Conservation (phyloP, 2,797 vertebrate genomes). For the Peromyscus melanophrys region DNA sequence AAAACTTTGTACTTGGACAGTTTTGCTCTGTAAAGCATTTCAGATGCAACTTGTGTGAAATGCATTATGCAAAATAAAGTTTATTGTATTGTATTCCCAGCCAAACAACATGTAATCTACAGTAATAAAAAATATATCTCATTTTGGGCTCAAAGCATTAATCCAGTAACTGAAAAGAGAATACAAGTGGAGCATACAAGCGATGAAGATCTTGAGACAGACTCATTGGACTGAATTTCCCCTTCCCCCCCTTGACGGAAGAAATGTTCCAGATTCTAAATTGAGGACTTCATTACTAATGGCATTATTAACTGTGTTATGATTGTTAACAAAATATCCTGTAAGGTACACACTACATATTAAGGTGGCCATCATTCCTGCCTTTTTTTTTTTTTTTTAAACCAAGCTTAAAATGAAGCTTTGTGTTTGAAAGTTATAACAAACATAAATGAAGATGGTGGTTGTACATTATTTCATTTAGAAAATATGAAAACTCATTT, state of each 20-base stretch:
- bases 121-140: conserved; percentile 88
- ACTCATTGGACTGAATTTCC: conserved; percentile 86
- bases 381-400: conserved; percentile 66
- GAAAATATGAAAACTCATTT: conserved; percentile 81
- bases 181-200: conserved; percentile 86
- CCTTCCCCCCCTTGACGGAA: conserved; percentile 83
- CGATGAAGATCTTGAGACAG: conserved; percentile 87
- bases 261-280: conserved; percentile 87
- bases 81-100: conserved; percentile 89
- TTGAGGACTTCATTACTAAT: conserved; percentile 87
- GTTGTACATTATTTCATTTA: conserved; percentile 85
- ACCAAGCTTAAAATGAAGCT: conserved; percentile 83
- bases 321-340: conserved; percentile 83
- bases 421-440: conserved; percentile 82
- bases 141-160: conserved; percentile 88
- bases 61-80: conserved; percentile 88
- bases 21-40: conserved; percentile 88
- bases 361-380: conserved; percentile 85
- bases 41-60: conserved; percentile 87
- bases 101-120: conserved; percentile 88
- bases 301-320: conserved; percentile 85
- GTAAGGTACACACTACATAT: conserved; percentile 86
- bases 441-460: conserved; percentile 80
- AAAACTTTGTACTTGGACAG: conserved; percentile 87
- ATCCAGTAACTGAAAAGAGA: conserved; percentile 88